Conservation (phyloP, 1,140 invertebrate genomes). For the Drosophila erecta region DNA sequence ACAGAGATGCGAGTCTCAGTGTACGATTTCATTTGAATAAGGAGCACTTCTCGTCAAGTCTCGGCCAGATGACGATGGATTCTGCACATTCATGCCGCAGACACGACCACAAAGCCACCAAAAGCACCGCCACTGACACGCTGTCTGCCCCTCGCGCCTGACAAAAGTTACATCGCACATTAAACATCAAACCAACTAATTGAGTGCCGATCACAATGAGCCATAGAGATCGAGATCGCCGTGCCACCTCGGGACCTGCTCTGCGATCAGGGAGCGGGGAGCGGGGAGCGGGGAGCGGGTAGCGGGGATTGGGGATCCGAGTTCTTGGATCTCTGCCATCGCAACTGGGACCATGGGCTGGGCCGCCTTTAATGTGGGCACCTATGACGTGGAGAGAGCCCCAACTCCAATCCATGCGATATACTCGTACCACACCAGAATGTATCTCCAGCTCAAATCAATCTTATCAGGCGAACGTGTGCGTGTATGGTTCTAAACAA, state of each 20-base stretch:
- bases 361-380: constrained; percentile 70
- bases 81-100: constrained; percentile 78
- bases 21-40: constrained; percentile 26
- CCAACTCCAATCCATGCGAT: not conserved
- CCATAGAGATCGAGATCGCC: constrained; percentile 56
- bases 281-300: no score
- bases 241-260: constrained; percentile 29
- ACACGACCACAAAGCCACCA: constrained; percentile 67
- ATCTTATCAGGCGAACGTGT: constrained; percentile 70
- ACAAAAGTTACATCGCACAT: constrained; percentile 81
- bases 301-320: constrained; percentile 6
- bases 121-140: constrained; percentile 79
- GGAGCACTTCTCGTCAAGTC: constrained; percentile 49
- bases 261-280: constrained; percentile 12
- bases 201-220: constrained; percentile 78
- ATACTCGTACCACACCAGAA: constrained; percentile 1
- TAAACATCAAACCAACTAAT: constrained; percentile 79
- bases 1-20: not conserved
- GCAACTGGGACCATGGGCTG: constrained; percentile 11
- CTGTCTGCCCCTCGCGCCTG: constrained; percentile 63
- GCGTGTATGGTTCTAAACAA: constrained; percentile 66
- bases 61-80: constrained; percentile 37
- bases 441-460: constrained; percentile 74
- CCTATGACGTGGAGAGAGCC: constrained; percentile 52
- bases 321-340: constrained; percentile 6